These are phyloP conservation scores for Noctua janthina DNA, from an alignment of 2,888 invertebrate genomes.

Conservation along the genomic window DNA sequence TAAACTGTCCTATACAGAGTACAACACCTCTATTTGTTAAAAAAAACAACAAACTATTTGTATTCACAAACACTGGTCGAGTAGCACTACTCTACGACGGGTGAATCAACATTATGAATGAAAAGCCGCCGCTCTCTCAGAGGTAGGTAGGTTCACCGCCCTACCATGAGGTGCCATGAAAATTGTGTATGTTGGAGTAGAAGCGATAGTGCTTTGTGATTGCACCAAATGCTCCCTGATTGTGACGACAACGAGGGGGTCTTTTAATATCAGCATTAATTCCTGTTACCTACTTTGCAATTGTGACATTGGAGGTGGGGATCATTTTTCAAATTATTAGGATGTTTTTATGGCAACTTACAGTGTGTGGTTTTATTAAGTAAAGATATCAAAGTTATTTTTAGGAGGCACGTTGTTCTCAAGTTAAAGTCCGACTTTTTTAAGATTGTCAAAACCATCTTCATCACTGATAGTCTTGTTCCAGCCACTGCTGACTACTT, in stretches of 20 bases:
- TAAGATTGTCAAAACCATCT: too few relatives aligned
- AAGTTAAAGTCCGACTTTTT: not conserved
- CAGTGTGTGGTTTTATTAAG: not conserved
- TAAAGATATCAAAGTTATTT: not conserved
- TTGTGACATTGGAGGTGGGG: too few relatives aligned
- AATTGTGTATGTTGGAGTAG: constrained; percentile 3
- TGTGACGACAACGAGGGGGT: not conserved
- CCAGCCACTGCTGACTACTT: not conserved
- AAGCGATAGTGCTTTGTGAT: constrained; percentile 17
- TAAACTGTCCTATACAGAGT: constrained; percentile 51
- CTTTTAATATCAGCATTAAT: not conserved
- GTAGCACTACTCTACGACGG: constrained; percentile 52
- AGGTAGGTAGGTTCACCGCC: constrained; percentile 49
- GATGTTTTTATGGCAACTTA: too few relatives aligned
- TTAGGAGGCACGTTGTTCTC: not conserved
- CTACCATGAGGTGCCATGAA: constrained; percentile 36
- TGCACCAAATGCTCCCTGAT: not conserved
- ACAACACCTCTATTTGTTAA: constrained; percentile 24
- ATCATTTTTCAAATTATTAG: not conserved
- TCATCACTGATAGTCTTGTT: too few relatives aligned
- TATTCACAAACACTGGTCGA: constrained; percentile 49
- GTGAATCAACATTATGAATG: constrained; percentile 45
- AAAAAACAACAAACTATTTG: constrained; percentile 20
- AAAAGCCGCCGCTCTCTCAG: constrained; percentile 9
- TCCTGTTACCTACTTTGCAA: not conserved